Percentiles rank a stretch among this genome's conserved stretches.
These are phyloP conservation scores for Chrysolophus pictus DNA, from an alignment of 2,797 vertebrate species.

Conservation along the genomic window DNA sequence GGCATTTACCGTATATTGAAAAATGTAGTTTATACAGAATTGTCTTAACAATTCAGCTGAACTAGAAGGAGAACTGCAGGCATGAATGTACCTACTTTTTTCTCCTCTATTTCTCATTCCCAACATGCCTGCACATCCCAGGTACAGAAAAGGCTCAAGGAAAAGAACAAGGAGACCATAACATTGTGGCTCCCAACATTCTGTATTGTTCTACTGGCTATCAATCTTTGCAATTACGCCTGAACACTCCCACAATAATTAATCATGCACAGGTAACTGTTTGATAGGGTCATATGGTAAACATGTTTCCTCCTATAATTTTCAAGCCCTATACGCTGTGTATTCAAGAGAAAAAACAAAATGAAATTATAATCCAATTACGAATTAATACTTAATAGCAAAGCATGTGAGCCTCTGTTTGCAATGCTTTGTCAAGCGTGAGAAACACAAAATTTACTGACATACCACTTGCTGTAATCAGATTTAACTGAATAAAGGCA, in stretches of 20 bases:
- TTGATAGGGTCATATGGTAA: background rate
- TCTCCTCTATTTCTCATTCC: background rate
- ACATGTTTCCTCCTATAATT: accelerated
- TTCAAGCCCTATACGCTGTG: accelerated
- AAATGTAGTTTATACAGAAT: background rate
- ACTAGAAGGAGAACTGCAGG: background rate
- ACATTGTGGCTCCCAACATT: background rate
- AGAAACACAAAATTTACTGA: background rate
- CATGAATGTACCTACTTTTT: background rate
- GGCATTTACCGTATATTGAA: background rate
- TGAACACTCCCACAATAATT: background rate
- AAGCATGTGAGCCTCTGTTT: background rate
- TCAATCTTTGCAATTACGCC: background rate
- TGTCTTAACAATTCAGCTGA: background rate
- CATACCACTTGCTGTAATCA: background rate
- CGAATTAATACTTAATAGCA: background rate
- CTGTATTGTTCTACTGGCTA: background rate
- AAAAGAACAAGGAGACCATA: background rate
- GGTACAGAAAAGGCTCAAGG: background rate
- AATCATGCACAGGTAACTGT: background rate
- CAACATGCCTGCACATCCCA: background rate
- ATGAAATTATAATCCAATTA: background rate
- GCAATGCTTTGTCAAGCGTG: background rate
- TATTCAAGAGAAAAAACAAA: background rate
- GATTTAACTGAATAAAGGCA: background rate